Conservation (phyloP, 2,888 invertebrate genomes). For the Lithosia quadra region DNA sequence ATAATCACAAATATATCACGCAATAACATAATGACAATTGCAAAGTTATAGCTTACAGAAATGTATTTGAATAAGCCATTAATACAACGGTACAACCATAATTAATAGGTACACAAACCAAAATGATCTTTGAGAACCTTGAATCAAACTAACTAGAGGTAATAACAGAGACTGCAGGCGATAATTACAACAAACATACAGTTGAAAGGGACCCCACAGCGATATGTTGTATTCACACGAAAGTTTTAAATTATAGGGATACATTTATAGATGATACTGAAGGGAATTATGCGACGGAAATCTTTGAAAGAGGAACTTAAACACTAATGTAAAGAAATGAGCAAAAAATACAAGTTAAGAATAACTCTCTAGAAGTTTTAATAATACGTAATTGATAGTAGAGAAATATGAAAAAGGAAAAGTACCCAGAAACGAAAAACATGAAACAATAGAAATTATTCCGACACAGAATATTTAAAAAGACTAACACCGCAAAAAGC, state of each 20-base stretch:
- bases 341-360: too few relatives aligned
- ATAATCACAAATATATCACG: background rate
- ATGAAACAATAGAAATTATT: background rate
- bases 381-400: background rate
- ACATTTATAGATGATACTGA: background rate
- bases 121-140: conserved; percentile 41
- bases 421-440: background rate
- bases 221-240: conserved; percentile 14
- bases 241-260: conserved; percentile 19
- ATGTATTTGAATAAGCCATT: conserved; percentile 11
- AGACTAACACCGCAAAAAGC: background rate
- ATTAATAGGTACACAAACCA: conserved; percentile 45
- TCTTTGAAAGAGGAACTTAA: background rate
- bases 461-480: background rate
- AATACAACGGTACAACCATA: conserved; percentile 16
- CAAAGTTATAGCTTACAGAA: background rate
- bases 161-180: conserved; percentile 47
- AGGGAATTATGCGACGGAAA: background rate
- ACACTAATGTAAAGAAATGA: background rate
- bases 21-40: background rate
- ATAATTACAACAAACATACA: conserved; percentile 45
- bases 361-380: background rate
- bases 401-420: background rate
- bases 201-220: conserved; percentile 24
- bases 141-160: conserved; percentile 55